Percentiles rank a stretch among this genome's conserved stretches.
Conservation (phyloP, 2,888 invertebrate species). For the Ametastegia equiseti region DNA sequence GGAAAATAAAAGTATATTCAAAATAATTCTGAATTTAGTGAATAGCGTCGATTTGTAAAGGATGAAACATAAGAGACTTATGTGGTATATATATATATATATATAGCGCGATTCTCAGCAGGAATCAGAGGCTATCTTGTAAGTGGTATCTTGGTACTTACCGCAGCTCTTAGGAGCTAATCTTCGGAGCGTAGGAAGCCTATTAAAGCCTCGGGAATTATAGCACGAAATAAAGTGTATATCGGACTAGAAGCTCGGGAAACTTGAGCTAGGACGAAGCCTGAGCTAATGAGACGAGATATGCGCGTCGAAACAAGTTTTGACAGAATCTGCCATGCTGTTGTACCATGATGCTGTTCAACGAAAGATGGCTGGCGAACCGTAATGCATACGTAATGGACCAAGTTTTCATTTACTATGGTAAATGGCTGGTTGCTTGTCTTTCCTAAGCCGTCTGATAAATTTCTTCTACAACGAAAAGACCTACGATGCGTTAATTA, state of each 20-base stretch:
- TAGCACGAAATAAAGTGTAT: constrained; percentile 15
- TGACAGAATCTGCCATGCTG: constrained; percentile 50
- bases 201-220: constrained; percentile 19
- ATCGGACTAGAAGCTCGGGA: constrained; percentile 11
- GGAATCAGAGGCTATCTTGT: background rate
- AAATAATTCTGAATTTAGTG: background rate
- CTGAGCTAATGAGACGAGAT: constrained; percentile 63
- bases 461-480: constrained; percentile 27
- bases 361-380: constrained; percentile 35
- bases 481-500: constrained; percentile 35
- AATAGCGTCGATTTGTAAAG: background rate
- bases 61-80: background rate
- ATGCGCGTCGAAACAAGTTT: constrained; percentile 57
- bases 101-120: background rate
- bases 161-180: constrained; percentile 11
- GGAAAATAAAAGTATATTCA: background rate
- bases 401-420: constrained; percentile 47
- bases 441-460: constrained; percentile 30
- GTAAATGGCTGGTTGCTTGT: constrained; percentile 32
- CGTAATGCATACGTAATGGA: constrained; percentile 47
- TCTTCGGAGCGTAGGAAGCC: constrained; percentile 15
- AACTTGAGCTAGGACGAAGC: constrained; percentile 53
- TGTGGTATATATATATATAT: no score
- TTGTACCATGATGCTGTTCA: constrained; percentile 25
- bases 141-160: constrained; percentile 21